phyloP scores from a whole-genome alignment of 2,113 vertebrate genomes.

The Pollimyrus isidori region DNA sequence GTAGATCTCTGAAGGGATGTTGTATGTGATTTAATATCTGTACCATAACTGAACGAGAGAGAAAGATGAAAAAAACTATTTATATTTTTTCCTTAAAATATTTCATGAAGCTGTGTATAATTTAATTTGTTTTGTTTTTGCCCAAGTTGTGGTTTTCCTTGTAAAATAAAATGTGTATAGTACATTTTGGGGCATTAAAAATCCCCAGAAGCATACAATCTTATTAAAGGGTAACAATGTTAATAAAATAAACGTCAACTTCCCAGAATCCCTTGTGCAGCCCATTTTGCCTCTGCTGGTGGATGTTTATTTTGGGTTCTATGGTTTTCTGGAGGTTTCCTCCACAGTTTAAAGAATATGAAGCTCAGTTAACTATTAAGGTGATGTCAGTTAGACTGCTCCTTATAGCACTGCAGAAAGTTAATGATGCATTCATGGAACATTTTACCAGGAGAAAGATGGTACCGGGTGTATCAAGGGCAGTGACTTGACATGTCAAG shows the following conservation, averaged over 20 bases:
- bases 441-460: not conserved
- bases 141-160: slow-evolving; percentile 74
- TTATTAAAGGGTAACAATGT: slow-evolving; percentile 93
- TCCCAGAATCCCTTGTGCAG: slow-evolving; percentile 24
- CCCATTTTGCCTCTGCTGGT: slow-evolving; percentile 19
- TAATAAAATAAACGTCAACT: slow-evolving; percentile 83
- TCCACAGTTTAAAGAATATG: not conserved
- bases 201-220: slow-evolving; percentile 84
- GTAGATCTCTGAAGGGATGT: slow-evolving; percentile 81
- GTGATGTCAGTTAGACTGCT: not conserved
- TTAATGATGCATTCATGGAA: not conserved
- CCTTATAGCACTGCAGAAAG: not conserved
- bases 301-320: not conserved
- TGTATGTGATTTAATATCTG: slow-evolving; percentile 90
- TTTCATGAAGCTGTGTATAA: slow-evolving; percentile 86
- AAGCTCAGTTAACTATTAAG: not conserved
- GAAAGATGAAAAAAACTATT: slow-evolving; percentile 76
- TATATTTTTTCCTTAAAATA: slow-evolving; percentile 95
- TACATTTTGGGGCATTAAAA: slow-evolving; percentile 84
- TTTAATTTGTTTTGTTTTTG: slow-evolving; percentile 71
- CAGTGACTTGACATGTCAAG: not conserved
- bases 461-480: not conserved
- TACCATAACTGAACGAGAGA: slow-evolving; percentile 84
- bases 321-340: not conserved
- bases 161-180: slow-evolving; percentile 85